Conservation (phyloP, 30 jellyfish, hydroid and myxozoan genomes). For the Aurelia aurita complex sp. Pacific region DNA sequence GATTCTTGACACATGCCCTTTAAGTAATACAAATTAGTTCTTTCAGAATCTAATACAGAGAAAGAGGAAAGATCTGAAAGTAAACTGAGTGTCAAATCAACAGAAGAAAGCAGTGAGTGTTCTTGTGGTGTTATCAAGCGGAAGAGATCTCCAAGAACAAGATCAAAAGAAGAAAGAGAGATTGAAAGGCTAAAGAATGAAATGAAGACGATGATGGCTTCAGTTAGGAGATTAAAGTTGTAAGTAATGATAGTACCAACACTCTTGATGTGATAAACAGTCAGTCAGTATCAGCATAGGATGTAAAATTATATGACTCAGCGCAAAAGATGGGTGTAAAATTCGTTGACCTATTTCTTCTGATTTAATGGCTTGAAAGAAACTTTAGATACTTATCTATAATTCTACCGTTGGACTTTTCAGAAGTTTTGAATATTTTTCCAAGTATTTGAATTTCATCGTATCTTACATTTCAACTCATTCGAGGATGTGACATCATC, state of each 20-base stretch:
- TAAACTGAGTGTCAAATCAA: not conserved
- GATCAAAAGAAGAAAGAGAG: not conserved
- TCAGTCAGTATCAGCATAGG: not conserved
- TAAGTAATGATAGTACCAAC: not conserved
- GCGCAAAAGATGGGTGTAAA: no score
- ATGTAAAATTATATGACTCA: no score
- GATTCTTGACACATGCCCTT: no score
- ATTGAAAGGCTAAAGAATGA: not conserved
- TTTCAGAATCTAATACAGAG: not conserved
- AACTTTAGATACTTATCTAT: no score
- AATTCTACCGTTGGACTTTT: no score
- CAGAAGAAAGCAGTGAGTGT: not conserved
- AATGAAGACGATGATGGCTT: not conserved
- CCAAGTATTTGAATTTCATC: no score
- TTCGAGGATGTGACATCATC: no score
- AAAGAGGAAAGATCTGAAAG: not conserved
- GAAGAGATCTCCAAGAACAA: not conserved
- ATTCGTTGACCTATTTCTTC: no score
- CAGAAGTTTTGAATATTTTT: no score
- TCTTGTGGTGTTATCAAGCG: not conserved
- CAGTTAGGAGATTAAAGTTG: constrained; percentile 16
- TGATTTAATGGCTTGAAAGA: no score
- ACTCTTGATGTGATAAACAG: not conserved
- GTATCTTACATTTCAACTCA: no score
- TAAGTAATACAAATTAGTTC: not conserved